Conservation (phyloP, 2,113 vertebrate species). For the Heptranchias perlo region DNA sequence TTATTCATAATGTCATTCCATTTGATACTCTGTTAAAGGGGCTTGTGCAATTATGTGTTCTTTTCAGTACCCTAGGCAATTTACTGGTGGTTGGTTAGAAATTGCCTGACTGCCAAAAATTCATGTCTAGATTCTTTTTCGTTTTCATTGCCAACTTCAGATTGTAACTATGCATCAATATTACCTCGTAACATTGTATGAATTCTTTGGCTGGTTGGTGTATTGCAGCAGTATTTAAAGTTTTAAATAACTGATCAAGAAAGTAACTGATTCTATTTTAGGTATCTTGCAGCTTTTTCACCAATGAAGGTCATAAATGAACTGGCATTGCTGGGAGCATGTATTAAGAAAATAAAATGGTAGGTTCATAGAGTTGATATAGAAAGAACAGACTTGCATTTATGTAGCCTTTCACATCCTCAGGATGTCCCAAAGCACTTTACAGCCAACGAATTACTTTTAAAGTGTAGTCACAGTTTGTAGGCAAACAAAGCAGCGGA, state of each 20-base stretch:
- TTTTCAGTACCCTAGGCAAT: background rate
- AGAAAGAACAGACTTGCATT: background rate
- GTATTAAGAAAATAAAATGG: background rate
- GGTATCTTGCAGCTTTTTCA: background rate
- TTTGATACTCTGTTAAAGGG: conserved; percentile 24
- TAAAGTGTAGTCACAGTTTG: background rate
- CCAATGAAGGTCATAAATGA: conserved; percentile 24
- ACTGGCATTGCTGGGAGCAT: background rate
- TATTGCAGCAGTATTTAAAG: background rate
- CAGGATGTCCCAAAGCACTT: background rate
- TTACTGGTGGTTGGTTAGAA: conserved; percentile 25
- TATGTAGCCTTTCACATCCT: background rate
- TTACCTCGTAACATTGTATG: conserved; percentile 37
- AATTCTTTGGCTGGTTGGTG: conserved; percentile 36
- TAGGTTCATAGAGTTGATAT: background rate
- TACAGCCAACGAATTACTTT: background rate
- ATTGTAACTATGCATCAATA: conserved; percentile 26
- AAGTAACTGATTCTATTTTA: conserved; percentile 30
- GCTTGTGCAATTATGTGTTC: background rate
- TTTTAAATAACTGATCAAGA: conserved; percentile 37
- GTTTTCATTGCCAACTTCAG: conserved; percentile 30
- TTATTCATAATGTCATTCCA: conserved; percentile 33
- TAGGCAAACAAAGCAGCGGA: no score
- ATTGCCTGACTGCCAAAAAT: conserved; percentile 21
- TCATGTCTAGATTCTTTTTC: conserved; percentile 19